Evolutionary conservation across 2,113 vertebrate species (phyloP).

Genomic region (Coptodon bakossiorum): DNA sequence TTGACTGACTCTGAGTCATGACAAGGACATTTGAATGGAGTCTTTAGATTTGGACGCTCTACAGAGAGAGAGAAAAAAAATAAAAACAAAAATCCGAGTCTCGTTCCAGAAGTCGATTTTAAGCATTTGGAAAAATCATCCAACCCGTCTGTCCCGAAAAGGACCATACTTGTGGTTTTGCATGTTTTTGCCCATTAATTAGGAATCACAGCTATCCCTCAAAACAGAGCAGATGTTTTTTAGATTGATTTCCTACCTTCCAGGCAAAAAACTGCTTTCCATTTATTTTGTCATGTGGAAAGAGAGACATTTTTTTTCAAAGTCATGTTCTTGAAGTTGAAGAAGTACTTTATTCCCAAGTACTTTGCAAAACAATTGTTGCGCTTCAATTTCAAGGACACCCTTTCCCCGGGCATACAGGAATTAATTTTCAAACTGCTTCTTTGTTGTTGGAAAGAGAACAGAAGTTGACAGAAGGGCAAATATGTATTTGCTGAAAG

Average conservation of each 20-base stretch:
- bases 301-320: not conserved
- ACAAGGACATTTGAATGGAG: not conserved
- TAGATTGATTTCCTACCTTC: not conserved
- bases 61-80: not conserved
- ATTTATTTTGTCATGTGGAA: not conserved
- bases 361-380: not conserved
- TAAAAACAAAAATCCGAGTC: not conserved
- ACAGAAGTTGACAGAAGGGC: not conserved
- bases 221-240: slow-evolving; percentile 20
- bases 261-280: not conserved
- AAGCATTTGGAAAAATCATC: not conserved
- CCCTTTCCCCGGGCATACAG: not conserved
- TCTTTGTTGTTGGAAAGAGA: not conserved
- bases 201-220: not conserved
- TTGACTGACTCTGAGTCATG: not conserved
- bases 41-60: not conserved
- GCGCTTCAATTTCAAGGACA: not conserved
- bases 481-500: not conserved
- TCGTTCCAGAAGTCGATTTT: not conserved
- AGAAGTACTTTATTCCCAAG: not conserved
- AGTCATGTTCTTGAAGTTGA: not conserved
- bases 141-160: not conserved
- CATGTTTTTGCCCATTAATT: slow-evolving; percentile 7
- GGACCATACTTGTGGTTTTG: not conserved
- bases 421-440: not conserved